phyloP scores from a whole-genome alignment of 23 tunicate genomes.

The Oikopleura vanhoeffeni region DNA sequence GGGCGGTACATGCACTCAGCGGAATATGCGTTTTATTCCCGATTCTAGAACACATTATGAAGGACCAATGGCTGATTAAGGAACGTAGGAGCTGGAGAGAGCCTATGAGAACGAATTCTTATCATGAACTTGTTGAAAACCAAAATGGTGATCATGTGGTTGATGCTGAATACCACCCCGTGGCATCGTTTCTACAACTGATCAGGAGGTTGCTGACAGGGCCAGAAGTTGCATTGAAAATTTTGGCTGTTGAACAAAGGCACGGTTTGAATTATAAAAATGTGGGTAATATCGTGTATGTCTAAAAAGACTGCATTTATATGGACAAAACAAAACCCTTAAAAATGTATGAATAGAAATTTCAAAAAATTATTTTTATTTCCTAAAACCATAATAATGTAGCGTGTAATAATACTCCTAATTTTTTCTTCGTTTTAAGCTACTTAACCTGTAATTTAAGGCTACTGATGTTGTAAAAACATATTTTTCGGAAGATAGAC shows the following conservation, averaged over 20 bases:
- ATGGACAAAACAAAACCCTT: no score
- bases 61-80: not conserved
- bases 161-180: not conserved
- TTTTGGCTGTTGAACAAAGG: not conserved
- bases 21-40: constrained; percentile 2
- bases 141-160: not conserved
- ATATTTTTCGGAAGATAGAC: no score
- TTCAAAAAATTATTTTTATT: no score
- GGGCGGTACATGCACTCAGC: not conserved
- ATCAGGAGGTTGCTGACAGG: not conserved
- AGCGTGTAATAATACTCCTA: no score
- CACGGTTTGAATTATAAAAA: no score
- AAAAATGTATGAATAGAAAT: no score
- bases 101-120: not conserved
- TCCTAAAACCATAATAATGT: no score
- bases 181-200: not conserved
- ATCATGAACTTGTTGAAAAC: not conserved
- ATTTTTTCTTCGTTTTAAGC: no score
- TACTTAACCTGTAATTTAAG: no score
- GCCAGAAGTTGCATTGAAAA: not conserved
- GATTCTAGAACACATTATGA: not conserved
- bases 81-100: not conserved
- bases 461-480: no score
- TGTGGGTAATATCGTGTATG: no score
- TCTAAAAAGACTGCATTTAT: no score